Conservation (phyloP, 2,888 invertebrate species). For the Nephrotoma guestfalica region DNA sequence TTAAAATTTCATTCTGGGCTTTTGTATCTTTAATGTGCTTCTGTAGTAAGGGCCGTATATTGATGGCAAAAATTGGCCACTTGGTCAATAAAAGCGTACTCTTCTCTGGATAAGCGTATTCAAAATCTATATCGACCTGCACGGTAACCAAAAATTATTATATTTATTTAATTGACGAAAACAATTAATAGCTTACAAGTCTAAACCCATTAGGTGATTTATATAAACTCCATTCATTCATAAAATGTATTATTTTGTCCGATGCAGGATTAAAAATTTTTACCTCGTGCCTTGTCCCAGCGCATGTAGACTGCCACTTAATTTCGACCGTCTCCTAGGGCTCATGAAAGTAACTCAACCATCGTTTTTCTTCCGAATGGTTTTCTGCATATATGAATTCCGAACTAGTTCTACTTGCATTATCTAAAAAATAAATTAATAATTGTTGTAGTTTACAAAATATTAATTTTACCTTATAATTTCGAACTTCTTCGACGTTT, state of each 20-base stretch:
- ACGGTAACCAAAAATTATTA: not conserved
- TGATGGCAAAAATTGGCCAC: not conserved
- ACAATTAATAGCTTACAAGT: not conserved
- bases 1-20: not conserved
- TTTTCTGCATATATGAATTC: not conserved
- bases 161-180: not conserved
- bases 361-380: not conserved
- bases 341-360: not conserved
- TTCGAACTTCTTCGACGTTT: not conserved
- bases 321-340: not conserved
- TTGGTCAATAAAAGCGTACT: not conserved
- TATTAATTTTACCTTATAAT: not conserved
- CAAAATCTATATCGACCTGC: not conserved
- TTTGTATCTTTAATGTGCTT: not conserved
- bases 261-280: not conserved
- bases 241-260: not conserved
- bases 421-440: not conserved
- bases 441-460: not conserved
- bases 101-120: not conserved
- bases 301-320: not conserved
- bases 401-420: not conserved
- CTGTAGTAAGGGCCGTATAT: not conserved
- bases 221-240: not conserved
- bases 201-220: not conserved
- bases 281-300: not conserved